Percentiles rank a stretch among this genome's conserved stretches.
Evolutionary conservation across 2,797 vertebrate species (phyloP).

Genomic region (Helarctos malayanus): DNA sequence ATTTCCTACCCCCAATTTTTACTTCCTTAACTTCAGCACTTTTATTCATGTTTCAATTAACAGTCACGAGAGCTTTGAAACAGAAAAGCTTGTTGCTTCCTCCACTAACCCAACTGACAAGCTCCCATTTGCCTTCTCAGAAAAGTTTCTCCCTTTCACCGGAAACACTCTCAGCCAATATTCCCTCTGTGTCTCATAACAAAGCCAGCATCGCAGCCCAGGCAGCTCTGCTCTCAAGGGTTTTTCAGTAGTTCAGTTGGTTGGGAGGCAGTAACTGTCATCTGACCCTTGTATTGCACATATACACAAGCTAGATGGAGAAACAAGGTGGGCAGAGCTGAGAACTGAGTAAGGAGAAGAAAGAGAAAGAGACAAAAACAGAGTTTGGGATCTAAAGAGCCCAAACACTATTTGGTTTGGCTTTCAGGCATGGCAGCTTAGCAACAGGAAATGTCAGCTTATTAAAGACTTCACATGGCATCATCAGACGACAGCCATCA

Average conservation of each 20-base stretch:
- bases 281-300: constrained; percentile 46
- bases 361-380: constrained; percentile 85
- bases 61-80: neutral
- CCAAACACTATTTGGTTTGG: constrained; percentile 88
- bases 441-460: constrained; percentile 90
- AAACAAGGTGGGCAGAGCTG: constrained; percentile 25
- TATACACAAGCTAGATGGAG: constrained; percentile 65
- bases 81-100: neutral
- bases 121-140: neutral
- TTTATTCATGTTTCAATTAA: neutral
- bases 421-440: constrained; percentile 84
- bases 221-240: neutral
- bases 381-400: constrained; percentile 80
- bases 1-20: neutral
- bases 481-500: constrained; percentile 78
- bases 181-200: neutral
- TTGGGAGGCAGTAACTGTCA: constrained; percentile 60
- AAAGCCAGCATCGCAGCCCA: neutral
- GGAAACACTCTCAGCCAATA: neutral
- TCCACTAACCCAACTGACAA: neutral
- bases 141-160: neutral
- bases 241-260: constrained; percentile 65
- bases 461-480: constrained; percentile 86
- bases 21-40: neutral
- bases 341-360: constrained; percentile 64